Evolutionary conservation across 1,140 invertebrate species (phyloP), one percentile per base, ranked within the genome.

Genomic region (Lethrus apterus): DNA sequence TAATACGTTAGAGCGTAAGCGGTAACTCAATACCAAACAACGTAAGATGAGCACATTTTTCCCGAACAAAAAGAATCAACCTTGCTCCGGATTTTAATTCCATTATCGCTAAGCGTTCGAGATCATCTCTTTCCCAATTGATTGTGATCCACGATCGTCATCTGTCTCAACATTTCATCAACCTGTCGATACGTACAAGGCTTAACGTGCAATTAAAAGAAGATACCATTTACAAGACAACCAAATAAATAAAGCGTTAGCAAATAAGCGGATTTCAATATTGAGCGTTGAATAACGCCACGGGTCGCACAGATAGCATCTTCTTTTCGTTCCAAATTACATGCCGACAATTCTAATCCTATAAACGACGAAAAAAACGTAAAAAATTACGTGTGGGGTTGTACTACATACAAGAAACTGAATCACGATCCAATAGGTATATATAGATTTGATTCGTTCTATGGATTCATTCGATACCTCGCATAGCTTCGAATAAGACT

Each of bases 231-330:
- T 55, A 24, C 42, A 45, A 9, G 53, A 30, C 33, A 41, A 24
- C 46, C 15, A 42, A 45, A 50, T 52, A 52, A 56, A 52, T 50
- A 56, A 50, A 33, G 33, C 35, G 48, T 47, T 55, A 46, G 46
- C 34, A 48, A 46, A 52, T 43, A 38, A 10, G 40, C 32, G 40
- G 45, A 52, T 43, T 48, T 24, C 23, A 55, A 33, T 51, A 44
- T 55, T 44, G 41, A 55, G 35, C 26, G 44, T 51, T 43, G 26
- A 21, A 48, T 42, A 26, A 21, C 14, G 15, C 2, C 17, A 42
- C 24, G 17, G 23, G 21, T 42, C 24, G n/a, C 9, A 26, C 40
- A 29, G 14, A 17, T n/a, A n/a, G n/a, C n/a, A 29, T 21, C 21
- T 30, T 42, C 40, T 29, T 42, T 24, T n/a, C 14, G 40, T 42